These are phyloP conservation scores for Ardeotis arabs DNA, from an alignment of 2,113 vertebrate species.

Conservation along the genomic window DNA sequence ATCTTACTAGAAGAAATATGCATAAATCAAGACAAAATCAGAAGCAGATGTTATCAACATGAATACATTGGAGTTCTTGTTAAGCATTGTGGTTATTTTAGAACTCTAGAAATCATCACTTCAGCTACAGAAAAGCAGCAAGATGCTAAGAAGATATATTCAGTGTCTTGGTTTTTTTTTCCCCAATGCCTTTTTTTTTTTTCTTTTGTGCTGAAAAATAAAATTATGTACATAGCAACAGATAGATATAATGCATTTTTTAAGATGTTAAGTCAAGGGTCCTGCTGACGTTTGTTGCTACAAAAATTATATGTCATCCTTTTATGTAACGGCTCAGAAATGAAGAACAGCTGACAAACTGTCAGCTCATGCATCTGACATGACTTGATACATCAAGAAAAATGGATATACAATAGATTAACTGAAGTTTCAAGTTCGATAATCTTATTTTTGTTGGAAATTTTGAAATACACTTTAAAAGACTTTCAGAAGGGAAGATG, in stretches of 20 bases:
- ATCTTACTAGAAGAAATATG: neutral
- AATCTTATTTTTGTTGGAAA: neutral
- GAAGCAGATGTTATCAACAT: neutral
- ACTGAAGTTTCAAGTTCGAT: neutral
- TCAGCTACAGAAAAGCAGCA: neutral
- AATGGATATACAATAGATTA: neutral
- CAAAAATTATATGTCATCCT: neutral
- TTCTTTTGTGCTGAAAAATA: neutral
- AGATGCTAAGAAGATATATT: neutral
- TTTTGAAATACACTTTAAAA: neutral
- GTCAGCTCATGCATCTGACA: neutral
- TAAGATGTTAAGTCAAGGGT: neutral
- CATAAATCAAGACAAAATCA: neutral
- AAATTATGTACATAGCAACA: neutral
- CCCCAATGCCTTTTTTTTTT: neutral
- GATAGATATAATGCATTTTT: neutral
- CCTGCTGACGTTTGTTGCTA: neutral
- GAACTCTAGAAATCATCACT: neutral
- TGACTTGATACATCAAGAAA: neutral
- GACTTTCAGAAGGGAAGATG: neutral
- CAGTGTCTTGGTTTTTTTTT: neutral
- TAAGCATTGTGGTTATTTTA: neutral
- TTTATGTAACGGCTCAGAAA: neutral
- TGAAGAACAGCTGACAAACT: neutral
- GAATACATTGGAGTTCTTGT: neutral